Conservation (phyloP, 1,140 invertebrate species). For the Trichonephila inaurata region DNA sequence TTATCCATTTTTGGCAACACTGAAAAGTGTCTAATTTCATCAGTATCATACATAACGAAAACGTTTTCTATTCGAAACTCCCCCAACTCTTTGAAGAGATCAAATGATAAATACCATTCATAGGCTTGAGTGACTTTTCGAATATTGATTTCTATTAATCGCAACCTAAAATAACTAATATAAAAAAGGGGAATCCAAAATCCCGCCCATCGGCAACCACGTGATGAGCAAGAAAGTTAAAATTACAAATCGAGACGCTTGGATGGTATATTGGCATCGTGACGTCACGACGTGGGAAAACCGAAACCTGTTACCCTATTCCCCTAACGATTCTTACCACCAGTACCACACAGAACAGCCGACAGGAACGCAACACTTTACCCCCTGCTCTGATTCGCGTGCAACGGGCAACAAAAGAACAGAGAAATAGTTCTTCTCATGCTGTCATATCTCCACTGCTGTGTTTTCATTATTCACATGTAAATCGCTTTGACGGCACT, state of each 20-base stretch:
- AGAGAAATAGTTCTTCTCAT: constrained; percentile 42
- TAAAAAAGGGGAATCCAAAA: background rate
- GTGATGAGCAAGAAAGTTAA: constrained; percentile 36
- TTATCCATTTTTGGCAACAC: too few relatives aligned
- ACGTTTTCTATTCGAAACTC: too few relatives aligned
- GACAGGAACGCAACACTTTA: constrained; percentile 55
- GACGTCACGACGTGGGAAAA: constrained; percentile 74
- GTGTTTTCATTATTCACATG: constrained; percentile 6
- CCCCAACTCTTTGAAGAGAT: background rate
- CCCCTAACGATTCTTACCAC: constrained; percentile 61
- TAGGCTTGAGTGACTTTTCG: background rate
- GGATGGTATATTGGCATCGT: constrained; percentile 57
- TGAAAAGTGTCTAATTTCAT: too few relatives aligned
- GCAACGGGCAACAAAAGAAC: constrained; percentile 29
- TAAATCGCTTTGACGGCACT: background rate
- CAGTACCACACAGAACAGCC: constrained; percentile 25
- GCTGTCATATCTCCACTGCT: background rate
- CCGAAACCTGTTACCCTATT: constrained; percentile 70
- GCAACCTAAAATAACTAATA: background rate
- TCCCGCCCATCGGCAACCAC: background rate
- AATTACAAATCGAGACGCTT: constrained; percentile 53
- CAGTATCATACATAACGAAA: too few relatives aligned
- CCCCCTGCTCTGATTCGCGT: constrained; percentile 4
- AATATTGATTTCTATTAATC: constrained; percentile 15
- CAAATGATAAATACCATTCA: background rate